phyloP scores from a whole-genome alignment of 1,140 invertebrate species.

The Drosophila yakuba region DNA sequence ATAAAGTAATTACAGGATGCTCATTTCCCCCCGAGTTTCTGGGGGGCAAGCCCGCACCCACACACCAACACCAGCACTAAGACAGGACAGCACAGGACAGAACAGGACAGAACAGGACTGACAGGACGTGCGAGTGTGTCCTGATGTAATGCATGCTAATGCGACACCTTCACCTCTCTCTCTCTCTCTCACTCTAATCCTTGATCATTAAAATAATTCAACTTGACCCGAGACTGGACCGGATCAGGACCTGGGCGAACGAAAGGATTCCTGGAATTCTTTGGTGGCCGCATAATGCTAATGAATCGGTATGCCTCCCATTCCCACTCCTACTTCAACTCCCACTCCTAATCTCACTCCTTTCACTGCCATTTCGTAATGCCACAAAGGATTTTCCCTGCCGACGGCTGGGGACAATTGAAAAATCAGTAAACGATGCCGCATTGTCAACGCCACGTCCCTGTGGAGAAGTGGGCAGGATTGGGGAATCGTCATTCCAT shows the following conservation, averaged over 20 bases:
- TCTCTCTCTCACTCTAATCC: not conserved
- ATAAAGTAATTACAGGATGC: conserved; percentile 73
- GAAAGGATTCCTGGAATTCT: conserved; percentile 42
- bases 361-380: conserved; percentile 4
- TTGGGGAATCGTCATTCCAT: conserved; percentile 17
- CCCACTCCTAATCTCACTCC: not conserved
- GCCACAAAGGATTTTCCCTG: conserved; percentile 26
- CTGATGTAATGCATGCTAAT: conserved; percentile 71
- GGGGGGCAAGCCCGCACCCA: conserved; percentile 1
- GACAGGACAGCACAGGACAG: not conserved
- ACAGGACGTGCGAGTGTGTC: conserved; percentile 29
- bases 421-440: conserved; percentile 57
- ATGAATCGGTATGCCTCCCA: conserved; percentile 33
- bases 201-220: conserved; percentile 64
- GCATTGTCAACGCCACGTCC: conserved; percentile 41
- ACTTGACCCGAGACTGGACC: conserved; percentile 38
- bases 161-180: conserved; percentile 21
- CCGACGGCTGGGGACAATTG: conserved; percentile 42
- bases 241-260: conserved; percentile 20
- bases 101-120: conserved; percentile 1
- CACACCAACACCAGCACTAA: not conserved
- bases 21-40: conserved; percentile 1
- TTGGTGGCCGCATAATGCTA: conserved; percentile 30
- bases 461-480: conserved; percentile 3
- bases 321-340: not conserved